Evolutionary conservation across 2,888 invertebrate genomes (phyloP), one percentile per base, ranked within the genome.

Genomic region (Hirudinaria manillensis): DNA sequence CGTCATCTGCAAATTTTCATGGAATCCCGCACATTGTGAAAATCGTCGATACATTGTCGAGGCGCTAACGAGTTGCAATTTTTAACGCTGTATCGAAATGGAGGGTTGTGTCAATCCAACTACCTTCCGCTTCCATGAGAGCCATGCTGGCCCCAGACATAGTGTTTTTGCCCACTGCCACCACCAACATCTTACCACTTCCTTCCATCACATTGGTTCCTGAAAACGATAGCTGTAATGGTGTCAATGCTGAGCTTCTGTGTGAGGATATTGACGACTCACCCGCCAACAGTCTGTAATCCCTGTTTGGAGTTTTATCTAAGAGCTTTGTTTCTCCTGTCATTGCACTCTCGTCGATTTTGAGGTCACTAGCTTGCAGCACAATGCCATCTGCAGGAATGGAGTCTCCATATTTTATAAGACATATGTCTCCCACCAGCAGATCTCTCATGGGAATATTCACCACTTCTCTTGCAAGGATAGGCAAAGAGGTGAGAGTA

Each of bases 281-380:
- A 81, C 91, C 91, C 83, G 98, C 98, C 84, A 99, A 90, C 84
- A 99, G 91, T 92, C 98, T 94, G 75, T 98, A 97, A 89, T 99
- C 98, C 83, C 38, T n/a, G 19, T 24, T 34, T 29, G 34, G 29
- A n/a, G 27, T 65, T 27, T 73, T 73, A 0, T 21, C 29, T 21
- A 65, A 21, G 45, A 73, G 72, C n/a, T 61, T n/a, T 24, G 55
- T 34, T 32, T 73, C 56, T 34, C 34, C 55, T 21, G 65, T 24
- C 65, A 53, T 19, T 10, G 61, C 36, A 32, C 56, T 55, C n/a
- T 55, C 56, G 27, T 73, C 73, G 13, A 56, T 65, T 38, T 53
- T 24, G 16, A 53, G n/a, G 21, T 56, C 27, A 4, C 36, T 34
- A 24, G 36, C 61, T 29, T 73, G 61, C 19, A 73, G 24, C 38